These are phyloP conservation scores for Drosophila arawakana DNA, from an alignment of 1,140 invertebrate species.

Conservation along the genomic window DNA sequence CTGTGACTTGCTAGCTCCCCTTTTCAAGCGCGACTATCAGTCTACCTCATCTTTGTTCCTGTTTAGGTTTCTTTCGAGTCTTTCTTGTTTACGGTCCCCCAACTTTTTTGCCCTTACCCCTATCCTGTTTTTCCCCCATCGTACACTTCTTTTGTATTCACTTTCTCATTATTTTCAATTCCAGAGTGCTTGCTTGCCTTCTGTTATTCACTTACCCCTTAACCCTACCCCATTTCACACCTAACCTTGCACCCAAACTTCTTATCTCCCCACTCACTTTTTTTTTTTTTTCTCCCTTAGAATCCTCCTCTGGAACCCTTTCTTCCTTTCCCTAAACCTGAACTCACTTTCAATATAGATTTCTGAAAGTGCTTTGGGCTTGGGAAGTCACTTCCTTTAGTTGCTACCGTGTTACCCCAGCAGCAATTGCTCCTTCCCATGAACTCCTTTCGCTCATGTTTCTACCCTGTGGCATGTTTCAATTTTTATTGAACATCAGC, in stretches of 20 bases:
- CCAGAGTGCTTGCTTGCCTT: no score
- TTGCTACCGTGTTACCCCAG: conserved; percentile 4
- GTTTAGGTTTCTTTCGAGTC: background rate
- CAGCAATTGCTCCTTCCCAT: conserved; percentile 1
- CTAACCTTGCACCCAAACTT: no score
- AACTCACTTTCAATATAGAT: no score
- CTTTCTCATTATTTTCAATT: no score
- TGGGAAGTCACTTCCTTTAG: background rate
- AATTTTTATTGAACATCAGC: conserved; percentile 27
- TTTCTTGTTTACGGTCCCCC: background rate
- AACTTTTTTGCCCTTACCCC: background rate
- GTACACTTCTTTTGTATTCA: background rate
- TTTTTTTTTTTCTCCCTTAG: no score
- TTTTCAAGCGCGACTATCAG: background rate
- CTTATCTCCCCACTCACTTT: no score
- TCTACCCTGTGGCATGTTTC: conserved; percentile 22
- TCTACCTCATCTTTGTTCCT: background rate
- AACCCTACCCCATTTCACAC: no score
- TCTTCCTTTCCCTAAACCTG: no score
- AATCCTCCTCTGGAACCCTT: background rate
- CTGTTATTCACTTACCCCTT: no score
- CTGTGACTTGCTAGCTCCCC: background rate
- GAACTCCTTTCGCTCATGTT: background rate
- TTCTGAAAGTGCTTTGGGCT: background rate
- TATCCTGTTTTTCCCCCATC: background rate